phyloP scores from a whole-genome alignment of 2,797 vertebrate genomes.

The Enteromius afrohamiltoni region DNA sequence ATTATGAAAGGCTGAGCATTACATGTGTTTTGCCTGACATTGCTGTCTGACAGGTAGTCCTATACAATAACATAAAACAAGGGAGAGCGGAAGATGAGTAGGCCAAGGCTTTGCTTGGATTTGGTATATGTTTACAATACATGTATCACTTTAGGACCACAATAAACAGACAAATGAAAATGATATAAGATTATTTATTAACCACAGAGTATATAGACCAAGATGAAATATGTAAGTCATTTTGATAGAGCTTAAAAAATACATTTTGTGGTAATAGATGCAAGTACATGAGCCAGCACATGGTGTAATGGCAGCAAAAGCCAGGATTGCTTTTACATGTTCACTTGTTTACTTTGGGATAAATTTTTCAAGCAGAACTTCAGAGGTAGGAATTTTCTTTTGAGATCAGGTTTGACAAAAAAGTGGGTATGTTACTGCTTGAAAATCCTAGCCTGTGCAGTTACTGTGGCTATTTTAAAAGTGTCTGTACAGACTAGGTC shows the following conservation, averaged over 20 bases:
- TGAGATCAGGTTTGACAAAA: conserved; percentile 26
- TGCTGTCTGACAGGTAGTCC: too few species aligned
- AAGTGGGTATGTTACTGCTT: not conserved
- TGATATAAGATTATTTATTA: conserved; percentile 45
- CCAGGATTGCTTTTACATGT: not conserved
- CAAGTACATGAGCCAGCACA: not conserved
- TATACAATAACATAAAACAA: too few species aligned
- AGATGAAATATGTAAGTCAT: not conserved
- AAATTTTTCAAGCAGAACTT: conserved; percentile 7
- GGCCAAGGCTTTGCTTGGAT: too few species aligned
- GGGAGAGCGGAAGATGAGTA: too few species aligned
- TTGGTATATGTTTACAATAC: too few species aligned
- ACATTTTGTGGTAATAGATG: not conserved
- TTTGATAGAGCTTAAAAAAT: conserved; percentile 3
- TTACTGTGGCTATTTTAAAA: conserved; percentile 18
- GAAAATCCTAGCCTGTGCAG: not conserved
- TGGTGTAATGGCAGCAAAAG: not conserved
- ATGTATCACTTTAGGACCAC: not conserved
- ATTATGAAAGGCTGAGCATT: too few species aligned
- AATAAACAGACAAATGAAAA: not conserved
- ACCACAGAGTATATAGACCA: conserved; percentile 27
- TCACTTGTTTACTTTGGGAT: not conserved
- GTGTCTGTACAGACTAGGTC: not conserved
- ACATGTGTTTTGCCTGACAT: too few species aligned
- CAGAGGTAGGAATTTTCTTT: conserved; percentile 47